Base-by-base conservation (phyloP, 1,140 invertebrate genomes). In the Panulirus ornatus region DNA sequence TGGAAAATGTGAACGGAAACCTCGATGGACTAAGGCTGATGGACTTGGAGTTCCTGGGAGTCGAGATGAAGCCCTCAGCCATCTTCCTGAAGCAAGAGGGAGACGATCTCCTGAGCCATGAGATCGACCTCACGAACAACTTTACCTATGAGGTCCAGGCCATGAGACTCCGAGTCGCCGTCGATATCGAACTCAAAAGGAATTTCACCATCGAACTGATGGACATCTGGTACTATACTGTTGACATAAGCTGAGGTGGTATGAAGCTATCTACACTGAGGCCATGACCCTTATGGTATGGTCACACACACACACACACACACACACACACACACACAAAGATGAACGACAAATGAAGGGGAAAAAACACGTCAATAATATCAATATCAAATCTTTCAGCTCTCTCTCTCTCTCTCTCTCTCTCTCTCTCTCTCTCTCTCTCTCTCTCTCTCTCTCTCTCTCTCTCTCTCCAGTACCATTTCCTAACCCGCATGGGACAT, bases 21-120 rank as follows among this genome's bases (percentile, higher is more conserved):
- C 30, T 79, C n/a, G n/a, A 51, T 1, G 76, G 44, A 1, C 76
- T 79, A 0, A 79, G 27, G 22, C 34, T 79, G 76, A n/a, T 51
- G 22, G 38, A 79, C 44, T n/a, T 79, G 40, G 76, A 79, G 76
- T 79, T 79, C 76, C 42, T 79, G 22, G 76, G 76, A 2, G 76
- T 79, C 42, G 76, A 79, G 76, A 42, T 27, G n/a, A n/a, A 44
- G 16, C 76, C 76, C 76, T 79, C 76, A 3, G n/a, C 0, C 11
- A 51, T 79, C n/a, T 9, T 9, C 66, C 3, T 34, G 11, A 70
- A 70, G 66, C 9, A 30, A 2, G 27, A n/a, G n/a, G 66, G 9
- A 1, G 11, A n/a, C 9, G 1, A 70, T 2, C n/a, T 79, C 76
- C 58, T 63, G 11, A 63, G 30, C 58, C 58, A 63, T 0, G 3